Percentiles rank a stretch among this genome's conserved stretches.
These are phyloP conservation scores for Watsonalla cultraria DNA, from an alignment of 2,888 invertebrate species.

Conservation along the genomic window DNA sequence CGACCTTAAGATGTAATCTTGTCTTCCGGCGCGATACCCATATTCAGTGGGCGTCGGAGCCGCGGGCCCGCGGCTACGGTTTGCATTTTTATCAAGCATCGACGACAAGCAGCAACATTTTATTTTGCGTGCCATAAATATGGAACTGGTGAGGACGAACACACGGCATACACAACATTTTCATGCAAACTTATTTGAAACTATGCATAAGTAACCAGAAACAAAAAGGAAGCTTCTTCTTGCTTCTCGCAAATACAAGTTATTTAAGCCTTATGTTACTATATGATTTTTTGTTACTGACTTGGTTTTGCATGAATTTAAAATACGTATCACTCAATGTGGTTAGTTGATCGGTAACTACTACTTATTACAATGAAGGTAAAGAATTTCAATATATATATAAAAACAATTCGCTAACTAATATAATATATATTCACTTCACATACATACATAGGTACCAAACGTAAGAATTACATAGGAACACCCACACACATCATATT, in stretches of 20 bases:
- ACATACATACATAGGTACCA: no score
- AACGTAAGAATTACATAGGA: no score
- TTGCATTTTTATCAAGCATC: conserved; percentile 76
- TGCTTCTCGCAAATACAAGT: conserved; percentile 48
- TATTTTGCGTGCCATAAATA: conserved; percentile 76
- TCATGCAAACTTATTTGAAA: conserved; percentile 72
- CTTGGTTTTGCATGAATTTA: neutral
- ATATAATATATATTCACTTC: no score
- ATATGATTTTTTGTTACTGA: conserved; percentile 13
- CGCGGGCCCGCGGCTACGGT: conserved; percentile 61
- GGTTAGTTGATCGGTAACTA: neutral
- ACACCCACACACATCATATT: no score
- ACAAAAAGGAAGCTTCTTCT: conserved; percentile 45
- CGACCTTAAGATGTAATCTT: conserved; percentile 50
- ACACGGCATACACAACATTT: conserved; percentile 60
- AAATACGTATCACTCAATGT: no score
- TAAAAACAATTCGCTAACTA: no score
- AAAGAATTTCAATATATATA: no score
- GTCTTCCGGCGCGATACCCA: conserved; percentile 47
- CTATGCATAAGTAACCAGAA: conserved; percentile 70
- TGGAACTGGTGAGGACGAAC: conserved; percentile 62
- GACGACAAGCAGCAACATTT: conserved; percentile 68
- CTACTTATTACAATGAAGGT: no score
- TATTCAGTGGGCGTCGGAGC: conserved; percentile 56
- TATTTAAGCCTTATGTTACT: conserved; percentile 27